Evolutionary conservation across 2,113 vertebrate species (phyloP).

Genomic region (Zosterops pallidus): DNA sequence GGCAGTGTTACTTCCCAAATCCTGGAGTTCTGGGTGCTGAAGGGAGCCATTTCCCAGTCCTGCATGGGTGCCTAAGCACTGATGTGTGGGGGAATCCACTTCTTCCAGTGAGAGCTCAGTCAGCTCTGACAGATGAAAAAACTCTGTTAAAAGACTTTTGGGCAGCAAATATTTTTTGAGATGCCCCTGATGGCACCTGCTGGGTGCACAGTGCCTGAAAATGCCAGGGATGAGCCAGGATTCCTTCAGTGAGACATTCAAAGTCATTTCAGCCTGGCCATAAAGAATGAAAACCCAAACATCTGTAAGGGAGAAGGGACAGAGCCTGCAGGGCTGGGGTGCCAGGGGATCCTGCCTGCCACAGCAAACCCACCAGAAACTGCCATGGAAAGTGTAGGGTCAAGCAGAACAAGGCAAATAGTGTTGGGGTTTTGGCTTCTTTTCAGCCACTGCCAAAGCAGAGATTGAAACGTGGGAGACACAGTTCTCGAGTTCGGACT

Average conservation of each 20-base stretch:
- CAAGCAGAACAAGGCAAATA: not conserved
- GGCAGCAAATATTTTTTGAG: not conserved
- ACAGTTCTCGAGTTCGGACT: too few relatives aligned
- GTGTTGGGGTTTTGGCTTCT: too few relatives aligned
- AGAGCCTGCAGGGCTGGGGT: not conserved
- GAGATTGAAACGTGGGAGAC: too few relatives aligned
- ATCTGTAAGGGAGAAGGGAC: not conserved
- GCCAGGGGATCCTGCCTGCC: not conserved
- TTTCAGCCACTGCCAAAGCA: too few relatives aligned
- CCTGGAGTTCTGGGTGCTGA: not conserved
- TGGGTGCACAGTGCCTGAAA: not conserved
- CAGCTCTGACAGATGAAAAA: not conserved
- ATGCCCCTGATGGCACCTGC: not conserved
- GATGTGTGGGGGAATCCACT: accelerated
- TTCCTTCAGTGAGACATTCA: not conserved
- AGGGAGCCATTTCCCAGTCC: not conserved
- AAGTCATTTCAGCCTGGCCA: not conserved
- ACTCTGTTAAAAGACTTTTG: not conserved
- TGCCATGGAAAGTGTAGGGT: accelerated
- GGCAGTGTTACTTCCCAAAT: not conserved
- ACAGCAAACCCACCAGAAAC: not conserved
- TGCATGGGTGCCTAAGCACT: not conserved
- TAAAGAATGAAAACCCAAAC: not conserved
- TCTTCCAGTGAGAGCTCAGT: not conserved
- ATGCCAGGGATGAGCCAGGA: not conserved